Evolutionary conservation across 2,888 invertebrate genomes (phyloP), one percentile per base, ranked within the genome.

Genomic region (Ernsta delagoae): DNA sequence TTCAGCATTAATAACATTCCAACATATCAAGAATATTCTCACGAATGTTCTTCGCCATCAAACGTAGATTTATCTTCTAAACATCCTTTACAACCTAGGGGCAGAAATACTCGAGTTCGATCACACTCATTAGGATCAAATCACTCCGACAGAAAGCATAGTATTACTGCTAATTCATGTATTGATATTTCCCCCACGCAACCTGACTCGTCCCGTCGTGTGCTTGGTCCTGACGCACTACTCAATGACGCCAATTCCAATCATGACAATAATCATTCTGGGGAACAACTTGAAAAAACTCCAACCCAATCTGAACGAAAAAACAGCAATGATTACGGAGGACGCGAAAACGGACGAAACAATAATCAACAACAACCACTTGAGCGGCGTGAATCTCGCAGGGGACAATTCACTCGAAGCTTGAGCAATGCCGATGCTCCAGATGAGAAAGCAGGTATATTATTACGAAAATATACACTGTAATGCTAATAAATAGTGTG

Each of bases 351-450:
- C 69, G 95, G 92, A 4, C 87, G 90, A 81, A 94, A 84, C 85
- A 95, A 83, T 83, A 85, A 85, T 68, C 90, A 94, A 73, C 94
- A 91, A 72, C 95, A 94, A 66, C 92, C 89, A 12, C 77, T 92
- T 57, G 93, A 93, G 70, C 81, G 94, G 72, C 94, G 95, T 63
- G 94, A 95, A 71, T 95, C 94, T 3, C 89, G 92, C 79, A 95
- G 89, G 81, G 95, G 85, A 77, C 95, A 89, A 82, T 97, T 97
- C 83, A 96, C 96, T 69, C 95, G 97, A 78, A 97, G 97, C 89
- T 94, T 97, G 74, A 97, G 97, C 79, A 97, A 97, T 86, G 96
- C 97, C 31, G 97, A 97, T 81, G 96, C 96, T 45, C 95, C 96
- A 8, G 98, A 97, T 80, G 98, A 98, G 86, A 97, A 98, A 95